Conservation (phyloP, 2,888 invertebrate species). For the Aporophyla nigra region DNA sequence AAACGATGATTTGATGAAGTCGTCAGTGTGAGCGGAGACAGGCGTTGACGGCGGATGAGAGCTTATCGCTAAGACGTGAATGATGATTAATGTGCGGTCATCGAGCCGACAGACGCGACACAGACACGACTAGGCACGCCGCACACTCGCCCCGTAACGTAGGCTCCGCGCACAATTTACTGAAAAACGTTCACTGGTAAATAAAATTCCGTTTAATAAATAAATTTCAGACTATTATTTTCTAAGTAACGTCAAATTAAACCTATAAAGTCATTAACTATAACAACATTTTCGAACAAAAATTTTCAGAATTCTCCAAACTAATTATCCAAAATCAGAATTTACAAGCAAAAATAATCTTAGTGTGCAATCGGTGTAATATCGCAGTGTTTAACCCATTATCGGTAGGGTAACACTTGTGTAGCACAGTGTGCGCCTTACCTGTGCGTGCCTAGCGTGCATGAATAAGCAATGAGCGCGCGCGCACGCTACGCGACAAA, state of each 20-base stretch:
- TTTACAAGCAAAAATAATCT: slow-evolving; percentile 56
- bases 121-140: slow-evolving; percentile 12
- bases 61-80: slow-evolving; percentile 64
- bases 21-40: slow-evolving; percentile 52
- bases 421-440: slow-evolving; percentile 63
- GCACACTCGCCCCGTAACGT: slow-evolving; percentile 4
- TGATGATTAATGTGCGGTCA: slow-evolving; percentile 69
- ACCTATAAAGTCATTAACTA: slow-evolving; percentile 3
- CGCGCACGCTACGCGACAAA: slow-evolving; percentile 88
- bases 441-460: slow-evolving; percentile 83
- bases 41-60: slow-evolving; percentile 65
- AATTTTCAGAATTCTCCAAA: slow-evolving; percentile 13
- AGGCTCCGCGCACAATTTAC: neutral
- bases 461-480: slow-evolving; percentile 90
- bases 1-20: slow-evolving; percentile 61
- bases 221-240: neutral
- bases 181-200: neutral
- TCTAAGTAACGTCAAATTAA: slow-evolving; percentile 5
- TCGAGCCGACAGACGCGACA: slow-evolving; percentile 43
- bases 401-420: slow-evolving; percentile 64
- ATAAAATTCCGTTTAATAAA: neutral
- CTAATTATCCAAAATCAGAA: slow-evolving; percentile 29
- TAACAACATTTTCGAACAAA: neutral
- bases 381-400: slow-evolving; percentile 68
- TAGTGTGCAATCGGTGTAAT: slow-evolving; percentile 65